Percentiles rank a stretch among this genome's conserved stretches.
Evolutionary conservation across 2,888 invertebrate genomes (phyloP).

Genomic region (Neoscelio sp.): DNA sequence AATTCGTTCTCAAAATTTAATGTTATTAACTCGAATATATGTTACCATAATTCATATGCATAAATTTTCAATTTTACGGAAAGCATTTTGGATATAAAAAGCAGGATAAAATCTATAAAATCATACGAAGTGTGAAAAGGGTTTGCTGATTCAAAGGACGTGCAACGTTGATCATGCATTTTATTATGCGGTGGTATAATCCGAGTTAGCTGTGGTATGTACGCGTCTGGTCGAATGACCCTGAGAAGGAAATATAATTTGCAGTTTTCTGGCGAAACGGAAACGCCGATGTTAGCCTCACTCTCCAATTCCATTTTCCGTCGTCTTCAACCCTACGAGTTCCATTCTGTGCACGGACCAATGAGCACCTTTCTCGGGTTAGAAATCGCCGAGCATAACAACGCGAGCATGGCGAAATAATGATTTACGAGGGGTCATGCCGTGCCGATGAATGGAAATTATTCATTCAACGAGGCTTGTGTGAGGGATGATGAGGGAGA

Average conservation of each 20-base stretch:
- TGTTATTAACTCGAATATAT: not conserved
- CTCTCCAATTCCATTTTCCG: conserved; percentile 5
- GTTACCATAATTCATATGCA: too few relatives aligned
- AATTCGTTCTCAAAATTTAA: too few relatives aligned
- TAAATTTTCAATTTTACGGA: too few relatives aligned
- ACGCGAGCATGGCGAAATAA: conserved; percentile 61
- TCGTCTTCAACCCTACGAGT: conserved; percentile 48
- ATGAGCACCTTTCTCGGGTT: conserved; percentile 56
- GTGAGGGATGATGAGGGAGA: conserved; percentile 54
- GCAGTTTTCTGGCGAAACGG: conserved; percentile 68
- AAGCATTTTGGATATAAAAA: not conserved
- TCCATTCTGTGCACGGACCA: conserved; percentile 61
- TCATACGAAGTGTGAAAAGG: conserved; percentile 14
- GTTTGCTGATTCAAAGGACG: conserved; percentile 44
- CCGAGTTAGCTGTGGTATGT: not conserved
- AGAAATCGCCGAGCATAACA: conserved; percentile 55
- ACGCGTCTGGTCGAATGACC: conserved; percentile 47
- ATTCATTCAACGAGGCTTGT: conserved; percentile 55
- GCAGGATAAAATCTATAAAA: conserved; percentile 10
- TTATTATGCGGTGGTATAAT: conserved; percentile 53
- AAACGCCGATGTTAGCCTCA: conserved; percentile 51
- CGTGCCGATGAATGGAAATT: conserved; percentile 63
- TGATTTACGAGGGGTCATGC: conserved; percentile 67
- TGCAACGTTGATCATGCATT: conserved; percentile 62
- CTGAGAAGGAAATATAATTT: conserved; percentile 67